Base-by-base conservation (phyloP, 1,140 invertebrate species). In the Scaptomyza graminum region DNA sequence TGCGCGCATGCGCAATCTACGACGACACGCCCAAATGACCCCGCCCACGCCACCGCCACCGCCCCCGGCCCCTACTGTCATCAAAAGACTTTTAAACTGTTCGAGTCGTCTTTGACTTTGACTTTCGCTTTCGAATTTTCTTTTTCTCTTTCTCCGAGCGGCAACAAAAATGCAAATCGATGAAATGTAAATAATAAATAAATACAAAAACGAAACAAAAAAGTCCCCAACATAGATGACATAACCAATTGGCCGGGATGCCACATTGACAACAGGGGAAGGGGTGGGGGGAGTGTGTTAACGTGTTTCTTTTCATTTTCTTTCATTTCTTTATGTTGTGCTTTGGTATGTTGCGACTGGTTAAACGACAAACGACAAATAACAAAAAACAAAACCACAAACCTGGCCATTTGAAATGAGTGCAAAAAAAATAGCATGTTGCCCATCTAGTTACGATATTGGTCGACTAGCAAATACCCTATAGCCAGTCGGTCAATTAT, bases 111-210 rank as follows among this genome's bases (percentile, higher is more conserved):
- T 87, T 79, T 87, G 84, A 83, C 83, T 88, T 88, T 88, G 84
- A 88, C 83, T 88, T 88, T 88, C 83, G 83, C 83, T 88, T 88
- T 88, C 83, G 79, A 89, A 88, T 88, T 88, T 88, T 83, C 84
- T 83, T 88, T 82, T 88, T 83, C 59, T 70, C 61, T 74, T 61
- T 44, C 52, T 56, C 28, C 28, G 44, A 13, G 43, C 15, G 34
- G 37, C 41, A 59, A 46, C 39, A 39, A 47, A 25, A 65, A 46
- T 57, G 44, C 25, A 57, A 57, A 57, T 57, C 55, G 43, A 57
- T 57, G 55, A 57, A 57, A 57, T 44, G 55, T 31, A 54, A 54
- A 64, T 46, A 64, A 25, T 55, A 54, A 64, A 64, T n/a, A 39
- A n/a, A n/a, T 11, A 34, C 37, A 46, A 60, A 3, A 52, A 28